Percentiles rank a stretch among this genome's conserved stretches.
Conservation (phyloP, 2,113 vertebrate species). For the Sclerurus mexicanus region DNA sequence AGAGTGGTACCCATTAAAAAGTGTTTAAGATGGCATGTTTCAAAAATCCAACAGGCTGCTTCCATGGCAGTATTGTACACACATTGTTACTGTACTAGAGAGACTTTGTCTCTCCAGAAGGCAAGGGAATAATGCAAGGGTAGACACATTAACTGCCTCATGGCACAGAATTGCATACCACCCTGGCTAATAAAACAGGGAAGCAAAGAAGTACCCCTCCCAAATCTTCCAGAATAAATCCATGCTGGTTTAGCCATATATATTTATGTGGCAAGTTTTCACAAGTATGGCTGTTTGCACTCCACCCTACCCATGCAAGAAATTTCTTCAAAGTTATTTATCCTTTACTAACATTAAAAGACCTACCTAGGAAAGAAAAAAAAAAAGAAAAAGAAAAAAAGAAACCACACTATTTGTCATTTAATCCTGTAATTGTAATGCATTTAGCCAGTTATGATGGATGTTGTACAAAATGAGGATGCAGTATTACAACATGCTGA, state of each 20-base stretch:
- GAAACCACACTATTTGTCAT: neutral
- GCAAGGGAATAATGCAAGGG: neutral
- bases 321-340: neutral
- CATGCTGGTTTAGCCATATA: neutral
- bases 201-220: neutral
- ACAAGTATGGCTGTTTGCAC: neutral
- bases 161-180: neutral
- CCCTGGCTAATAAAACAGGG: neutral
- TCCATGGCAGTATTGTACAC: neutral
- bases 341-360: neutral
- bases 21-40: fast-evolving
- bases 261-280: neutral
- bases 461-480: neutral
- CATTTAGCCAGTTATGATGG: neutral
- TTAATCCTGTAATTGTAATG: neutral
- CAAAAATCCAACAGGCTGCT: neutral
- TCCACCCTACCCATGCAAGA: neutral
- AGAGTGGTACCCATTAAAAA: neutral
- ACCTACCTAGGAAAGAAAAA: neutral
- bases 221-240: neutral
- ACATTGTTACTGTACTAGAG: neutral
- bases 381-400: neutral
- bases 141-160: neutral
- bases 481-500: neutral
- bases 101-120: neutral